phyloP scores from a whole-genome alignment of 2,797 vertebrate species.

The Labroides dimidiatus region DNA sequence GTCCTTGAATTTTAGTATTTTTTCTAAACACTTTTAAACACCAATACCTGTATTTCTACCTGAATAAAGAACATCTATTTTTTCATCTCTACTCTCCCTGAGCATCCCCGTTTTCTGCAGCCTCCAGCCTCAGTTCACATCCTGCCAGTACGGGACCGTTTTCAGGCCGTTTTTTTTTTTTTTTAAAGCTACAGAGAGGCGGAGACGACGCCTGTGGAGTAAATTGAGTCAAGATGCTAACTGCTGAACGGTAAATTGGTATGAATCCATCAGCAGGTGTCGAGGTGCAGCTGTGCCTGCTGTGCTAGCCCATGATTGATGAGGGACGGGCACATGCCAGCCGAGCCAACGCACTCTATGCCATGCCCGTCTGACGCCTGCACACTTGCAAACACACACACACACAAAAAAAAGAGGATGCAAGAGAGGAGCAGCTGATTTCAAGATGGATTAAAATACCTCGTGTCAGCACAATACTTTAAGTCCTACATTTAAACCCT shows the following conservation, averaged over 20 bases:
- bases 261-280: conserved; percentile 82
- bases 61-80: background rate
- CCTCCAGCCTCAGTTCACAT: conserved; percentile 10
- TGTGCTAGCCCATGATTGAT: conserved; percentile 79
- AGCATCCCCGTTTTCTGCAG: conserved; percentile 9
- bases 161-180: conserved; percentile 46
- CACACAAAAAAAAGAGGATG: conserved; percentile 4
- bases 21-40: background rate
- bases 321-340: conserved; percentile 64
- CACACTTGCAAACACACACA: conserved; percentile 4
- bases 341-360: conserved; percentile 58
- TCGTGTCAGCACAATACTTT: background rate
- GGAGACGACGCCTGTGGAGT: conserved; percentile 37
- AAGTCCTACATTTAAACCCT: background rate
- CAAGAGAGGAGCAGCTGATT: conserved; percentile 16
- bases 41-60: background rate
- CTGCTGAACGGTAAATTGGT: conserved; percentile 79
- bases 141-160: conserved; percentile 18
- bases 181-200: conserved; percentile 45
- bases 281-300: conserved; percentile 75
- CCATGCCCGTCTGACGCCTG: conserved; percentile 38
- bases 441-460: conserved; percentile 32
- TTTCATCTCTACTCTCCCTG: background rate
- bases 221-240: conserved; percentile 83
- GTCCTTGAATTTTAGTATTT: too few relatives aligned